phyloP scores from a whole-genome alignment of 2,888 invertebrate genomes.

The Pandemis corylana region DNA sequence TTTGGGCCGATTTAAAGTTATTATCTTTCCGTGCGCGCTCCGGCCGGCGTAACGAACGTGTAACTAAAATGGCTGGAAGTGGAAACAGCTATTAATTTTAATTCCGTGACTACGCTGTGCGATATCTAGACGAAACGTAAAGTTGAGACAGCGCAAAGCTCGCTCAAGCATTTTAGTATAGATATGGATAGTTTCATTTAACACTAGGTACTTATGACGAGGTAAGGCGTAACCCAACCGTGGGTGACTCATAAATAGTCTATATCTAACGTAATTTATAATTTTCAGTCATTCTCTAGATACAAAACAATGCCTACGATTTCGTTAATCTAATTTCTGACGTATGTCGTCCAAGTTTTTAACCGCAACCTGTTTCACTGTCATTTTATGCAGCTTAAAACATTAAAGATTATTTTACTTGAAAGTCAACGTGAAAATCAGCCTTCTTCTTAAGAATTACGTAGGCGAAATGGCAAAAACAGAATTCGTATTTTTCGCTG shows the following conservation, averaged over 20 bases:
- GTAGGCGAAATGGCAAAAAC: too few relatives aligned
- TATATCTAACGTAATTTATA: background rate
- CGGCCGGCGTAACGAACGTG: conserved; percentile 21
- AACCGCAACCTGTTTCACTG: too few relatives aligned
- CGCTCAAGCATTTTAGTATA: background rate
- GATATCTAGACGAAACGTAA: conserved; percentile 14
- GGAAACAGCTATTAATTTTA: conserved; percentile 50
- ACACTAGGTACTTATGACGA: background rate
- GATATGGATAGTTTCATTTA: background rate
- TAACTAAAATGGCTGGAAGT: conserved; percentile 36
- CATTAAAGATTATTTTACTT: too few relatives aligned
- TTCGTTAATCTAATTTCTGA: too few relatives aligned
- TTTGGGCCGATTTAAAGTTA: conserved; percentile 45
- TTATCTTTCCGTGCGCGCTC: conserved; percentile 43
- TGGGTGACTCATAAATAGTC: background rate
- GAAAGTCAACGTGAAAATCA: too few relatives aligned
- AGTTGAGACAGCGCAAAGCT: background rate
- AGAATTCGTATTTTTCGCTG: too few relatives aligned
- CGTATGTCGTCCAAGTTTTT: too few relatives aligned
- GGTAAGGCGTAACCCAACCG: background rate
- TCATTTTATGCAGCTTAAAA: too few relatives aligned
- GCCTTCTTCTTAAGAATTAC: too few relatives aligned
- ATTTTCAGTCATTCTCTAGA: too few relatives aligned
- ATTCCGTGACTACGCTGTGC: conserved; percentile 43
- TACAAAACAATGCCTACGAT: too few relatives aligned